Conservation (phyloP, 2,888 invertebrate genomes). For the Sepiola atlantica region DNA sequence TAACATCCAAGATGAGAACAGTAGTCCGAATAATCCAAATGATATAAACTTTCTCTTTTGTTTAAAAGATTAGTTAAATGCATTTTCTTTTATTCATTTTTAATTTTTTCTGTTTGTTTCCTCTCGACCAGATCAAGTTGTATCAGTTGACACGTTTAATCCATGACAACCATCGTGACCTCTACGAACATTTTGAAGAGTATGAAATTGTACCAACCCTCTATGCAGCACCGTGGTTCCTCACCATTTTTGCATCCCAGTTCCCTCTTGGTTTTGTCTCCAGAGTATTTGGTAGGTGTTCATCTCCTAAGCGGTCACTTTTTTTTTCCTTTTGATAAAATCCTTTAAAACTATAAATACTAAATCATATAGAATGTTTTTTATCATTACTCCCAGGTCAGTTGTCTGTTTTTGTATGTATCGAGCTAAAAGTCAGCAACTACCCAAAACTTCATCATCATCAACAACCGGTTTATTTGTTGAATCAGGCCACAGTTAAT, state of each 20-base stretch:
- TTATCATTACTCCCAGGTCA: no score
- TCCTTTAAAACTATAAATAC: background rate
- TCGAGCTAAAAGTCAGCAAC: no score
- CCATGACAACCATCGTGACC: conserved; percentile 84
- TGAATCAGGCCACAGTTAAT: no score
- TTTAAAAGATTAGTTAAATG: background rate
- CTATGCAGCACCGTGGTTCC: conserved; percentile 97
- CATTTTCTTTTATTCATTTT: background rate
- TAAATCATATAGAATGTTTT: no score
- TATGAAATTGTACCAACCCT: conserved; percentile 94
- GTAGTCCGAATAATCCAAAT: no score
- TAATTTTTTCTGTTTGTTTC: background rate
- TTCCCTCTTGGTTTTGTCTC: conserved; percentile 96
- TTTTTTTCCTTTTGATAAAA: background rate
- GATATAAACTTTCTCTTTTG: no score
- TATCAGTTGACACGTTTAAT: conserved; percentile 94
- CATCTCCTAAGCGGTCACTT: background rate
- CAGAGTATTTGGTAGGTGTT: conserved; percentile 87
- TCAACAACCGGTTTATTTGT: no score
- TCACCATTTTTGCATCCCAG: conserved; percentile 96
- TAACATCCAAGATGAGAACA: no score
- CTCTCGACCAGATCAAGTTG: conserved; percentile 79
- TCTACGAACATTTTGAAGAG: conserved; percentile 86
- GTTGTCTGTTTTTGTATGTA: no score
- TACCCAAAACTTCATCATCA: no score